A percentile compares a stretch with the other conserved stretches of the same genome.
Evolutionary conservation across 2,113 vertebrate species (phyloP).

Genomic region (Gymnobelideus leadbeateri): DNA sequence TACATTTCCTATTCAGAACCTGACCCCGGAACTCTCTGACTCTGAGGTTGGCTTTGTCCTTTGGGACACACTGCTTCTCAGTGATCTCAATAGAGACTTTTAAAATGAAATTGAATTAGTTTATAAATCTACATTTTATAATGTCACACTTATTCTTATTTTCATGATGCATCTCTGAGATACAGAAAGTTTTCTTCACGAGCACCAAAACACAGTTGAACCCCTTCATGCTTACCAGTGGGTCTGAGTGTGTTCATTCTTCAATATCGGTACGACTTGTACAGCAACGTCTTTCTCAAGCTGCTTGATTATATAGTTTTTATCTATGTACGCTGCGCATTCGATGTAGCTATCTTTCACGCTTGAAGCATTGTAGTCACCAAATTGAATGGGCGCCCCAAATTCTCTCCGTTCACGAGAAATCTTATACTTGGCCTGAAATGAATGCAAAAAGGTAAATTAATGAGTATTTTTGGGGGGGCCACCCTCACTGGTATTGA

Average conservation of each 20-base stretch:
- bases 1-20: neutral
- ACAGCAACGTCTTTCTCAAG: slow-evolving; percentile 86
- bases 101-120: slow-evolving; percentile 16
- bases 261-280: slow-evolving; percentile 85
- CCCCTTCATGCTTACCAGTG: slow-evolving; percentile 84
- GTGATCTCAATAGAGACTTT: neutral
- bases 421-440: slow-evolving; percentile 89
- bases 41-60: neutral
- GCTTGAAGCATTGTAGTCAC: slow-evolving; percentile 84
- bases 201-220: neutral
- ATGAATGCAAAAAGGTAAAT: slow-evolving; percentile 35
- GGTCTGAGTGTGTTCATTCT: slow-evolving; percentile 88
- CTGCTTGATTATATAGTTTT: slow-evolving; percentile 87
- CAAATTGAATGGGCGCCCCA: slow-evolving; percentile 85
- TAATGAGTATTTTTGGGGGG: neutral
- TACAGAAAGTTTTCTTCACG: slow-evolving; percentile 10
- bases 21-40: neutral
- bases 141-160: neutral
- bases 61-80: neutral
- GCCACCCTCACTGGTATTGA: neutral
- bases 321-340: slow-evolving; percentile 88
- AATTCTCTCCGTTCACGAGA: slow-evolving; percentile 85
- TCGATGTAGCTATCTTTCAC: slow-evolving; percentile 85
- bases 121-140: neutral
- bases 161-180: slow-evolving; percentile 2